Evolutionary conservation across 2,888 invertebrate species (phyloP), one percentile per base, ranked within the genome.

Genomic region (Plebejus argus): DNA sequence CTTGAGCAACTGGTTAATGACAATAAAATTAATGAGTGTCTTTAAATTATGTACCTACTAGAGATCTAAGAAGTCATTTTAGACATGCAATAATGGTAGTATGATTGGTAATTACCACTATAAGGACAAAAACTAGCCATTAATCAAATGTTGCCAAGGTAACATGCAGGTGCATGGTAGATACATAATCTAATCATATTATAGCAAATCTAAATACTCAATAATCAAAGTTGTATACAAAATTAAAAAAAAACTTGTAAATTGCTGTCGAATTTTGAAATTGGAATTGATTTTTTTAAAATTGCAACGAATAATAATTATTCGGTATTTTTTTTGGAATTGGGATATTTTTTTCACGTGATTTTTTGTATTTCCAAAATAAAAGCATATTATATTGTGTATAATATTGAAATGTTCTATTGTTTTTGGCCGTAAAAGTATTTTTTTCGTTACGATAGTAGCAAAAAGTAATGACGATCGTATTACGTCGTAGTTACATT

Each of bases 381-480:
- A 18, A 53, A 6, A 53, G 1, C 18, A 53, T 39, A 8, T n/a
- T n/a, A n/a, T n/a, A n/a, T n/a, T 39, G 10, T 10, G 10, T 10
- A 45, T 18, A 53, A 18, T 18, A 53, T 53, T 53, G 15, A 58
- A n/a, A 58, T n/a, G 58, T 58, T 58, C 5, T 58, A 58, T 58
- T 58, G n/a, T 28, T 66, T 66, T 28, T 15, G 61, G 23, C 61
- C 10, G 45, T 45, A 45, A 45, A 45, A 58, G 20, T 20, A 23
- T 23, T n/a, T 66, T 23, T 66, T 66, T 66, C 33, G 66, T 66
- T 66, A 15, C 66, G 28, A 33, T 1, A 66, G 1, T 1, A 33
- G 66, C 66, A 66, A 66, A n/a, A 66, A 66, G 66, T 33, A 66
- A 66, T 66, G 66, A 66, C 66, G 66, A 18, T 66, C 28, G 15